Percentiles rank a stretch among this genome's conserved stretches.
Evolutionary conservation across 2,113 vertebrate species (phyloP).

Genomic region (Lepisosteus osseus): DNA sequence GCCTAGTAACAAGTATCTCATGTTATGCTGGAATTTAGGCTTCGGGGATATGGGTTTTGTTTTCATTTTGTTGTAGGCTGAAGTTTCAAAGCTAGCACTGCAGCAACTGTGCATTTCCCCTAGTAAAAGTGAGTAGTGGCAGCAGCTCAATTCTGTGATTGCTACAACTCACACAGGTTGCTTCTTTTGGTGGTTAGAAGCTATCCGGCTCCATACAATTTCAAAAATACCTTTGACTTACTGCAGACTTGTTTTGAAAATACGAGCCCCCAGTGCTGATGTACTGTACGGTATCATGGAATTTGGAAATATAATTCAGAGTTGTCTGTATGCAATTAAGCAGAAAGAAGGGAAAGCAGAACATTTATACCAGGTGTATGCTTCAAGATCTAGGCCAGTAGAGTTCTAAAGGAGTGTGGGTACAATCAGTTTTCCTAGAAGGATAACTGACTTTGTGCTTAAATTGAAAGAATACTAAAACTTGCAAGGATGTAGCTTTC

Average conservation of each 20-base stretch:
- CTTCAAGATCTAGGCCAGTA: constrained; percentile 15
- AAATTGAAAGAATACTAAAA: constrained; percentile 6
- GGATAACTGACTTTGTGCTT: constrained; percentile 2
- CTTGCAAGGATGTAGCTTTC: not conserved
- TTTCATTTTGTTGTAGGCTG: too few species aligned
- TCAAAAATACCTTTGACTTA: too few species aligned
- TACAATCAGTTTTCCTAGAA: not conserved
- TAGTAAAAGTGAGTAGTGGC: too few species aligned
- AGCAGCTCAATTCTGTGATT: too few species aligned
- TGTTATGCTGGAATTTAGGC: too few species aligned
- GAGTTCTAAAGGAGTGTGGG: constrained; percentile 3
- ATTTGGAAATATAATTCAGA: constrained; percentile 2
- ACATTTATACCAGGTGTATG: constrained; percentile 14
- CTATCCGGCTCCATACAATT: too few species aligned
- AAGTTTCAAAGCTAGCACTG: too few species aligned
- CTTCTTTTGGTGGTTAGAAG: too few species aligned
- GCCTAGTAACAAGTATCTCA: too few species aligned
- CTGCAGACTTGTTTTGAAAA: not conserved
- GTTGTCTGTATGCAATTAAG: not conserved
- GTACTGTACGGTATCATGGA: not conserved
- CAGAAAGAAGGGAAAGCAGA: constrained; percentile 5
- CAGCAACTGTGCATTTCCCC: too few species aligned
- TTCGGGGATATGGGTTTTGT: too few species aligned
- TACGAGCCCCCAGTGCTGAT: not conserved
- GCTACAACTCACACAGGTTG: too few species aligned